Percentiles rank a stretch among this genome's conserved stretches.
phyloP scores from a whole-genome alignment of 2,113 vertebrate species.

The Scomber scombrus region DNA sequence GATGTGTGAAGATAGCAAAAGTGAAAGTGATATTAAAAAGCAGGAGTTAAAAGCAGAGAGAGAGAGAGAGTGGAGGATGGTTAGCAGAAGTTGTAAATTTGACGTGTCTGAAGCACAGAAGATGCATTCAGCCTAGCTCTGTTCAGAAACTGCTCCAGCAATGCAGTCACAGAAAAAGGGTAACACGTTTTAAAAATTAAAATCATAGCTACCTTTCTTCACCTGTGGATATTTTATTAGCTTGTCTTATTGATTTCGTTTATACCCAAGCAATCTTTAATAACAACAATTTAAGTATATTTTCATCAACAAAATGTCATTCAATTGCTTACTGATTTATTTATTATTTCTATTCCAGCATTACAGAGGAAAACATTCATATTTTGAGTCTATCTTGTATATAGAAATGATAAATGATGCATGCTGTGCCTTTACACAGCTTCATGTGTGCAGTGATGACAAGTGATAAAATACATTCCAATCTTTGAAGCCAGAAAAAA shows the following conservation, averaged over 20 bases:
- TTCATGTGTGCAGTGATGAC: not conserved
- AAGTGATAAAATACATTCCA: not conserved
- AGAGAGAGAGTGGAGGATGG: slow-evolving; percentile 10
- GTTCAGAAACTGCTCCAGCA: slow-evolving; percentile 14
- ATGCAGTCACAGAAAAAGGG: not conserved
- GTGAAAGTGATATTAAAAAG: slow-evolving; percentile 73
- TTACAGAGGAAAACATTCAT: not conserved
- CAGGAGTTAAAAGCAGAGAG: slow-evolving; percentile 46
- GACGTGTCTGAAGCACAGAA: slow-evolving; percentile 36
- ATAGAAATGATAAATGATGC: not conserved
- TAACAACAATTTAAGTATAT: not conserved
- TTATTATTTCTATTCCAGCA: not conserved
- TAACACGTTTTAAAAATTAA: not conserved
- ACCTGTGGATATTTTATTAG: not conserved
- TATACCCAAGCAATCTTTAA: not conserved
- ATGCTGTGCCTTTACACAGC: not conserved
- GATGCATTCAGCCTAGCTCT: slow-evolving; percentile 41
- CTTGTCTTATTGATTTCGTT: not conserved
- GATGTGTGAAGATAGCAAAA: slow-evolving; percentile 69
- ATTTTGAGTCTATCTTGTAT: not conserved
- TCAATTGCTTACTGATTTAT: not conserved
- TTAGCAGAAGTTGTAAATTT: slow-evolving; percentile 51
- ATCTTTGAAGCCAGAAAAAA: not conserved
- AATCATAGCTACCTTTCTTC: not conserved
- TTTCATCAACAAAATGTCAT: not conserved